phyloP scores from a whole-genome alignment of 1,140 invertebrate genomes.

The Aphelenchoides besseyi region DNA sequence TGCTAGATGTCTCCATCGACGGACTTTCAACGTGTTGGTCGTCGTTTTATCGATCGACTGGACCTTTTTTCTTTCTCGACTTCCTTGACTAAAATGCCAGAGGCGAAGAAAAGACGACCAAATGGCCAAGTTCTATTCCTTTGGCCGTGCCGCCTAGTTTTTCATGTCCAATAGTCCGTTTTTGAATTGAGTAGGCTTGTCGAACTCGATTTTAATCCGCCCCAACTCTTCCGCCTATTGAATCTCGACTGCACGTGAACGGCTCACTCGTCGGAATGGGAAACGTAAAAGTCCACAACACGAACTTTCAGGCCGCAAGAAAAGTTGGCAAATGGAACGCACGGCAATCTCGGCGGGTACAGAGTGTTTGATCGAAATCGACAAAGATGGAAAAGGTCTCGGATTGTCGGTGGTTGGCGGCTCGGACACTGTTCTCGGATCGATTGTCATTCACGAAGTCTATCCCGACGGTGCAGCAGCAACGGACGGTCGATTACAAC shows the following conservation, averaged over 20 bases:
- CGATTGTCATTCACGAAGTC: conserved; percentile 62
- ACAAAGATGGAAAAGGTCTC: conserved; percentile 60
- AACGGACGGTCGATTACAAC: conserved; percentile 81
- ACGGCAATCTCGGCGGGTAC: conserved; percentile 53
- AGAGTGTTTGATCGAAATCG: conserved; percentile 60
- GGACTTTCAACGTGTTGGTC: neutral
- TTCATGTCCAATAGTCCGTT: neutral
- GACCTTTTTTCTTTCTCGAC: neutral
- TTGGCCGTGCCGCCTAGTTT: neutral
- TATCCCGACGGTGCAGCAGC: conserved; percentile 70
- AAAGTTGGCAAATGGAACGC: conserved; percentile 54
- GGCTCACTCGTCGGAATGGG: neutral
- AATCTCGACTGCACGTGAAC: neutral
- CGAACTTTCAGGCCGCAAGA: conserved; percentile 55
- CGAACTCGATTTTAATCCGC: neutral
- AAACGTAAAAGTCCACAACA: conserved; percentile 7
- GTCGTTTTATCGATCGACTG: conserved; percentile 8
- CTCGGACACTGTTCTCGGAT: conserved; percentile 59
- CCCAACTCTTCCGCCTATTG: neutral
- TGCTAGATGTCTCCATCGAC: neutral
- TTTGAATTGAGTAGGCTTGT: neutral
- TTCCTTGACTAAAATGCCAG: neutral
- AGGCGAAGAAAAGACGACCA: neutral
- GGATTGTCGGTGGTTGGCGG: conserved; percentile 60
- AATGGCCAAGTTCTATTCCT: neutral